Base-by-base conservation (phyloP, 2,113 vertebrate species). In the Plecotus auritus region DNA sequence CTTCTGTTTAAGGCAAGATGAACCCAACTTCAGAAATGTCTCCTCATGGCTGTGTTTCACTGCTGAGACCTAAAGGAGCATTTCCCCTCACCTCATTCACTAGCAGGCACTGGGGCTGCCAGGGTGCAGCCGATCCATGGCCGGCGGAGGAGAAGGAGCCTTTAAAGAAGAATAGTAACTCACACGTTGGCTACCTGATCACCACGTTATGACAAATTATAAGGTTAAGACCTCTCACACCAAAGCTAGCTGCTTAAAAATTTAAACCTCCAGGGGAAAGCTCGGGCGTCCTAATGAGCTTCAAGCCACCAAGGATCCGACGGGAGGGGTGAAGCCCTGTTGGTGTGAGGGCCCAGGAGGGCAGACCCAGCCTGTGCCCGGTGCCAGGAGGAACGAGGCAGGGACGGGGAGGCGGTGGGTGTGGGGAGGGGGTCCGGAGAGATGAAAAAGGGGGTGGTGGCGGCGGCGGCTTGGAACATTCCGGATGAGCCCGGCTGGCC, bases 191-290 rank as follows among this genome's bases (percentile, higher is more conserved):
- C 97, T 97, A 96, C 78, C 93, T 96, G 97, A 97, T 98, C 97
- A 97, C 97, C 94, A 96, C 97, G 97, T 98, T 98, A 98, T 98
- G 98, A 98, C 98, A 98, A 97, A 98, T 98, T 98, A 98, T 98
- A 98, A 98, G 98, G 98, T 98, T 98, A 98, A 98, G 98, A 98
- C 98, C 98, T 98, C 97, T 97, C 98, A 97, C 97, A 97, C 64
- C 92, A 97, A 98, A 97, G 97, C 98, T 98, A 96, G 97, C 98
- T 98, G 97, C 97, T 98, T 98, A 98, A 98, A 98, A 98, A 98
- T 98, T 98, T 98, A 98, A 98, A 98, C 98, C 98, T 98, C 98
- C 94, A 97, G 98, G 98, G 98, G 98, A 95, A 95, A 97, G 97
- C 98, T 51, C 76, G 67, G 90, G 97, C 94, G 96, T 90, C 74